phyloP scores from a whole-genome alignment of 2,888 invertebrate genomes.

The Micoletzkya japonica region DNA sequence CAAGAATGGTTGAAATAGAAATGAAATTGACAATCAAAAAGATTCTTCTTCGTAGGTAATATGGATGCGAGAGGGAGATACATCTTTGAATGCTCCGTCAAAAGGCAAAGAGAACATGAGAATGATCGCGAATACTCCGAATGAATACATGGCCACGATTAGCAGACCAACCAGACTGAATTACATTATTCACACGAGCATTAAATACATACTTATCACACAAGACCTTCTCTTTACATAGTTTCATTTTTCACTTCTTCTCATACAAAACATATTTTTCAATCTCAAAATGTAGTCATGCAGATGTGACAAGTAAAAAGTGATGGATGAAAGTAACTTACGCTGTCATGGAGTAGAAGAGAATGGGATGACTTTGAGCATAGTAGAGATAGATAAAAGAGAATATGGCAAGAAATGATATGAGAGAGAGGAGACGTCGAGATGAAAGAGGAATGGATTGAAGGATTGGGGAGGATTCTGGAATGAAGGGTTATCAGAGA shows the following conservation, averaged over 20 bases:
- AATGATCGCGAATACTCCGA: conserved; percentile 43
- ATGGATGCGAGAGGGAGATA: too few species aligned
- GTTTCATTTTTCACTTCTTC: too few species aligned
- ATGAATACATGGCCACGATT: conserved; percentile 39
- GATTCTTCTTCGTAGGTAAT: too few species aligned
- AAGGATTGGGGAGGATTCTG: conserved; percentile 27
- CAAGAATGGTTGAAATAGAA: too few species aligned
- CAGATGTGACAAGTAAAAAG: background rate
- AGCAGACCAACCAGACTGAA: conserved; percentile 39
- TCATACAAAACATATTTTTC: too few species aligned
- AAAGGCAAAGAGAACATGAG: too few species aligned
- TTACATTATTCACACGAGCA: background rate
- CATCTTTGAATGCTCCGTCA: too few species aligned
- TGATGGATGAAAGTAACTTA: conserved; percentile 25
- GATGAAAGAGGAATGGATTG: conserved; percentile 42
- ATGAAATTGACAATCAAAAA: too few species aligned
- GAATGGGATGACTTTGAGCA: conserved; percentile 41
- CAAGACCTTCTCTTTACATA: too few species aligned
- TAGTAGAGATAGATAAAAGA: conserved; percentile 42
- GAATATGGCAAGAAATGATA: conserved; percentile 36
- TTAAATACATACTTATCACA: too few species aligned
- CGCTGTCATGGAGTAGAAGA: conserved; percentile 46
- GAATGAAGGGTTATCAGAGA: background rate
- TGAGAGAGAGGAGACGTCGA: conserved; percentile 33
- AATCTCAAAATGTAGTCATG: too few species aligned